These are phyloP conservation scores for Drosophila yakuba DNA, from an alignment of 1,140 invertebrate species.

Conservation along the genomic window DNA sequence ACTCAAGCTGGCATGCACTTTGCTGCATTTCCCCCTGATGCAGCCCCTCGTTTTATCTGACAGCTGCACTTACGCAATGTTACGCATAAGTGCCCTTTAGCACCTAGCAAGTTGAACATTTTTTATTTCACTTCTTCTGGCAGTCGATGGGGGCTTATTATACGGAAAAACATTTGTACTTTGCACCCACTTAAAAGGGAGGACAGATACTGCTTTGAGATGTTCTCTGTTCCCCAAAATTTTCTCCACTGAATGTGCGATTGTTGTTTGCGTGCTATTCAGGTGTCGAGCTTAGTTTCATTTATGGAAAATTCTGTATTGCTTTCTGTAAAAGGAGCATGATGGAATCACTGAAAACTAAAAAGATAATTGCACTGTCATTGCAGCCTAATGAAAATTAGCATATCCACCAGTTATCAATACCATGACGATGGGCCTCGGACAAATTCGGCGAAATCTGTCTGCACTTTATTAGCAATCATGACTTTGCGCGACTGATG, in stretches of 20 bases:
- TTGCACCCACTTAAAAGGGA: constrained; percentile 3
- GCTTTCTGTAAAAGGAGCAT: no score
- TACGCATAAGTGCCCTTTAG: constrained; percentile 59
- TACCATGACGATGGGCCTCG: constrained; percentile 9
- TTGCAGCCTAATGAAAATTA: constrained; percentile 44
- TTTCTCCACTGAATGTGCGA: no score
- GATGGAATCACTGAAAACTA: no score
- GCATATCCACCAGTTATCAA: constrained; percentile 51
- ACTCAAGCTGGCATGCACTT: constrained; percentile 74
- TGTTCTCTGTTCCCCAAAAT: background rate
- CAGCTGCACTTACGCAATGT: constrained; percentile 76
- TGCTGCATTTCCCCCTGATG: constrained; percentile 14
- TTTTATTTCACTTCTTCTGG: constrained; percentile 15
- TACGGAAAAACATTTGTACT: constrained; percentile 30
- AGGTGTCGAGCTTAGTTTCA: no score
- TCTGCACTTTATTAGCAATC: constrained; percentile 58
- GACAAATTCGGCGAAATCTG: background rate
- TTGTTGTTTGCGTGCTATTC: no score
- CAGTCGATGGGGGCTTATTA: constrained; percentile 26
- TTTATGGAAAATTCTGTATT: no score
- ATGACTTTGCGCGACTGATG: constrained; percentile 57
- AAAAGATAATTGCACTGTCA: constrained; percentile 46
- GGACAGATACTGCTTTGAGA: background rate
- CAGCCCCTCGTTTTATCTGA: constrained; percentile 29
- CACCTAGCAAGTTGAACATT: constrained; percentile 35